phyloP scores from a whole-genome alignment of 1,140 invertebrate species.

The Papilio aristodemus region DNA sequence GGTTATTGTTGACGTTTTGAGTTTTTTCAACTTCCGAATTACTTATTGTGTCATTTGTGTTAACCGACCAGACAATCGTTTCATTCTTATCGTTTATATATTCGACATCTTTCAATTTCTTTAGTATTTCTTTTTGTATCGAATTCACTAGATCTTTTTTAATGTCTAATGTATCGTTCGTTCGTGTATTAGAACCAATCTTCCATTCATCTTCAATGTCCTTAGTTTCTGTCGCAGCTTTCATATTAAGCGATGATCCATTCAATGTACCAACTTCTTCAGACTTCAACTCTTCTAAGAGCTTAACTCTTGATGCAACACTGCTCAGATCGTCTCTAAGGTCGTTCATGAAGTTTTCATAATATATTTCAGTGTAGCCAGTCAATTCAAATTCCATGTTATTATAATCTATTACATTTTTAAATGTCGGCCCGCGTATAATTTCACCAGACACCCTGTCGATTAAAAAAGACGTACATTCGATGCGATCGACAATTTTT shows the following conservation, averaged over 20 bases:
- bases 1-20: slow-evolving; percentile 34
- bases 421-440: slow-evolving; percentile 60
- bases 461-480: slow-evolving; percentile 59
- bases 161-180: slow-evolving; percentile 21
- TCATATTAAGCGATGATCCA: background rate
- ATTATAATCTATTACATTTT: slow-evolving; percentile 68
- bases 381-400: slow-evolving; percentile 68
- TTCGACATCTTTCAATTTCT: slow-evolving; percentile 54
- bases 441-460: slow-evolving; percentile 67
- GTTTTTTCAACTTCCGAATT: slow-evolving; percentile 36
- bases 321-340: slow-evolving; percentile 62
- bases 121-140: slow-evolving; percentile 45
- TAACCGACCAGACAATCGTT: slow-evolving; percentile 50
- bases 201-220: slow-evolving; percentile 31
- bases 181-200: background rate
- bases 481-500: slow-evolving; percentile 48
- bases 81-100: slow-evolving; percentile 52
- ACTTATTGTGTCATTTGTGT: slow-evolving; percentile 42
- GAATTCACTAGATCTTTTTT: slow-evolving; percentile 43
- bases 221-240: slow-evolving; percentile 16
- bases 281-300: slow-evolving; percentile 60
- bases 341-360: slow-evolving; percentile 58
- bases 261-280: slow-evolving; percentile 34
- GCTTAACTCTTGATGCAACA: slow-evolving; percentile 63
- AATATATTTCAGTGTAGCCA: slow-evolving; percentile 64